phyloP scores from a whole-genome alignment of 1,140 invertebrate species.

The Eupristina koningsbergeri region DNA sequence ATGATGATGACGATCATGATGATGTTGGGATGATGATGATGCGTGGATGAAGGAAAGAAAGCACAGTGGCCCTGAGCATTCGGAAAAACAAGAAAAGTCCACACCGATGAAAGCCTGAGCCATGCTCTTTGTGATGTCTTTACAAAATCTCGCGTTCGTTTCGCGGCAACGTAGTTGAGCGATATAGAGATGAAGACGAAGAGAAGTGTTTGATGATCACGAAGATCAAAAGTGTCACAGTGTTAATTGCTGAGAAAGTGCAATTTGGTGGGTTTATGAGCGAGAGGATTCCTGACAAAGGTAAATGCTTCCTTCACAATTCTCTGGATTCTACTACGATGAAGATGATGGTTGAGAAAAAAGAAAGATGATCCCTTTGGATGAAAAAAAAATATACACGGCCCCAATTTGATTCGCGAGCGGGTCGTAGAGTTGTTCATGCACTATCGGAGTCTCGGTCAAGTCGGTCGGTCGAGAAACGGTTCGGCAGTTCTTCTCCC shows the following conservation, averaged over 20 bases:
- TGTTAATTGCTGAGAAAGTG: slow-evolving; percentile 25
- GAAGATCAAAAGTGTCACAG: slow-evolving; percentile 34
- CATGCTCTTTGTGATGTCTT: slow-evolving; percentile 13
- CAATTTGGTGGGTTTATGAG: slow-evolving; percentile 33
- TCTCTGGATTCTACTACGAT: slow-evolving; percentile 50
- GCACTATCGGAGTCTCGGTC: slow-evolving; percentile 38
- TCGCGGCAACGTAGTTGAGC: slow-evolving; percentile 3
- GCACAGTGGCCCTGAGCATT: slow-evolving; percentile 17
- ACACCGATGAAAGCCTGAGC: slow-evolving; percentile 26
- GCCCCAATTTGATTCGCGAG: slow-evolving; percentile 32
- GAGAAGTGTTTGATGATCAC: slow-evolving; percentile 25
- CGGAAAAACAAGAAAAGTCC: slow-evolving; percentile 21
- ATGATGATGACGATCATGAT: slow-evolving; percentile 15
- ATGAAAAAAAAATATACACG: slow-evolving; percentile 22
- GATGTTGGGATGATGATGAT: slow-evolving; percentile 23
- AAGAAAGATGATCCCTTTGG: slow-evolving; percentile 22
- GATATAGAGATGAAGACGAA: slow-evolving; percentile 3
- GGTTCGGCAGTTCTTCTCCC: slow-evolving; percentile 40
- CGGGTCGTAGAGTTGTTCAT: slow-evolving; percentile 18
- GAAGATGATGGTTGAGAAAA: slow-evolving; percentile 43
- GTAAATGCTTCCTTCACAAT: slow-evolving; percentile 49
- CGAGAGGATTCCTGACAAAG: slow-evolving; percentile 46
- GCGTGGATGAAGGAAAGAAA: slow-evolving; percentile 2
- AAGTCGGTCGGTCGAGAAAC: slow-evolving; percentile 35
- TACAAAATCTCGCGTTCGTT: slow-evolving; percentile 10